Conservation (phyloP, 2,113 vertebrate genomes). For the Podarcis cretensis region DNA sequence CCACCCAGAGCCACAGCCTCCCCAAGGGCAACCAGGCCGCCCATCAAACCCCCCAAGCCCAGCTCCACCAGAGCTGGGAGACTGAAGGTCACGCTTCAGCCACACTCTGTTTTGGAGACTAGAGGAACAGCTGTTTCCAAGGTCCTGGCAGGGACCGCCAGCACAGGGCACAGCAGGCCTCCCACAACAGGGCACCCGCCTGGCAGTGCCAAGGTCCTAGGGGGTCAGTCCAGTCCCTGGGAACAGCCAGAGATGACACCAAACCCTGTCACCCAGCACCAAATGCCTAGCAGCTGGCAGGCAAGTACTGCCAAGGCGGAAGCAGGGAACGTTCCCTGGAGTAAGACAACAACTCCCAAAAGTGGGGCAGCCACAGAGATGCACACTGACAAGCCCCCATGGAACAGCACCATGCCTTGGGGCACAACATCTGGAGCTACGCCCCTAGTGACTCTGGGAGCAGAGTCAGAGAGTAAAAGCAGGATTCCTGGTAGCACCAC, state of each 20-base stretch:
- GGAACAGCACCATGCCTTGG: background rate
- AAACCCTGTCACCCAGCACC: background rate
- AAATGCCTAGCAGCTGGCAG: background rate
- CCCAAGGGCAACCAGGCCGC: background rate
- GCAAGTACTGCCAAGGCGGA: background rate
- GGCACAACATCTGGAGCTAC: background rate
- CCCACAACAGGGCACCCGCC: background rate
- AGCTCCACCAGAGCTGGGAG: constrained; percentile 5
- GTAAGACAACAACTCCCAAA: background rate
- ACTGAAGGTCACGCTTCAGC: background rate
- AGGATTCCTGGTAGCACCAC: background rate
- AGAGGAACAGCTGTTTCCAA: background rate
- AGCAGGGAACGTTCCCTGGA: background rate
- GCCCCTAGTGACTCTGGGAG: background rate
- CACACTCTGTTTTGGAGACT: background rate
- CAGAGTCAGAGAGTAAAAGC: background rate
- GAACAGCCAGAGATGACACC: background rate
- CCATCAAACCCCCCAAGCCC: background rate
- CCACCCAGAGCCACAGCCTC: background rate
- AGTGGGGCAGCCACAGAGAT: background rate
- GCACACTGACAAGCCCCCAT: background rate
- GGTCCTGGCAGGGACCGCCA: background rate
- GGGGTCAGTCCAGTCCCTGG: no score
- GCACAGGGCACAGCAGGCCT: background rate
- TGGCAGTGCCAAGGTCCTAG: background rate